Percentiles rank a stretch among this genome's conserved stretches.
phyloP scores from a whole-genome alignment of 1,140 invertebrate species.

The Gonioctena quinquepunctata region DNA sequence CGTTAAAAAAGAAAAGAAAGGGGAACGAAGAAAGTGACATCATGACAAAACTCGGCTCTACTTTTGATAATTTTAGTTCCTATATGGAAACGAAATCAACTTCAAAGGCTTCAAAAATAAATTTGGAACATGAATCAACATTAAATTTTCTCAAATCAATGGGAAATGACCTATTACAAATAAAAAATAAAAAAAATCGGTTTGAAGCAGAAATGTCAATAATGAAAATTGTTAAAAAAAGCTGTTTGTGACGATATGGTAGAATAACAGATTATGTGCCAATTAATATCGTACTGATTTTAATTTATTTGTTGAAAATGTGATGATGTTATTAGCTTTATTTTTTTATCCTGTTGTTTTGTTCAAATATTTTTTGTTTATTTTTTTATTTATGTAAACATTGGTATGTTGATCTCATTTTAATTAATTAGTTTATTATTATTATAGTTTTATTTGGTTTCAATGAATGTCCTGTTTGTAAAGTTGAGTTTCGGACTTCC shows the following conservation, averaged over 20 bases:
- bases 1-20: not conserved
- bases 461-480: not conserved
- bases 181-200: not conserved
- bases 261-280: not conserved
- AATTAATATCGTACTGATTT: not conserved
- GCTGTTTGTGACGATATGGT: not conserved
- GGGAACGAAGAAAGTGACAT: not conserved
- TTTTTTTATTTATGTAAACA: no score
- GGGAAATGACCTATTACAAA: not conserved
- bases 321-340: not conserved
- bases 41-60: not conserved
- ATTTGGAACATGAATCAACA: not conserved
- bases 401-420: not conserved
- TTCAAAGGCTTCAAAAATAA: not conserved
- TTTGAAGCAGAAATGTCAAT: not conserved
- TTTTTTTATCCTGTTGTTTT: not conserved
- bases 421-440: not conserved
- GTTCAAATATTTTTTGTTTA: not conserved
- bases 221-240: not conserved
- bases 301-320: no score
- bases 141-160: not conserved
- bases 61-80: not conserved
- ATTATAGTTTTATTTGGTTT: not conserved
- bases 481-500: no score
- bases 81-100: not conserved